Conservation (phyloP, 1,140 invertebrate species). For the Marisa cornuarietis region DNA sequence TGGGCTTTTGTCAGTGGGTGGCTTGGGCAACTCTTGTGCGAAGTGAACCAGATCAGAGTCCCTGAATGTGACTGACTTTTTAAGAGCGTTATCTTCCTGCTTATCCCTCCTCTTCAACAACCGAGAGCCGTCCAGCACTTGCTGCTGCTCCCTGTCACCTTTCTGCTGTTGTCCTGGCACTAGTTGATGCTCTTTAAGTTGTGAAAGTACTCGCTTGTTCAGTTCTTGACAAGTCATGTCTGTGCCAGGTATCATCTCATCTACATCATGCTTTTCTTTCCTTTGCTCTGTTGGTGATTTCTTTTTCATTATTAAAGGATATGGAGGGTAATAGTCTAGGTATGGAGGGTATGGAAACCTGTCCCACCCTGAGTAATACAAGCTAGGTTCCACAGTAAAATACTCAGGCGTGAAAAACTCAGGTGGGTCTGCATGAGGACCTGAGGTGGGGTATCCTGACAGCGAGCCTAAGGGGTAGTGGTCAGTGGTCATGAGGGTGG, state of each 20-base stretch:
- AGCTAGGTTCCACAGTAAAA: slow-evolving; percentile 33
- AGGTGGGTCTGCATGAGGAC: slow-evolving; percentile 33
- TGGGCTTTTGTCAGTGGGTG: too few relatives aligned
- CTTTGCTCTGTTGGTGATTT: slow-evolving; percentile 5
- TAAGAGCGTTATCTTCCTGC: slow-evolving; percentile 48
- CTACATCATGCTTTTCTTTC: slow-evolving; percentile 20
- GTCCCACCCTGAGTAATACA: slow-evolving; percentile 7
- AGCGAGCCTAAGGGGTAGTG: slow-evolving; percentile 52
- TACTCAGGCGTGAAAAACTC: slow-evolving; percentile 37
- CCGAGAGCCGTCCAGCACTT: neutral
- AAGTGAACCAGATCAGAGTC: slow-evolving; percentile 27
- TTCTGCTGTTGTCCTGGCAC: slow-evolving; percentile 17
- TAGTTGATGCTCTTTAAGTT: slow-evolving; percentile 44
- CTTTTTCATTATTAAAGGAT: slow-evolving; percentile 31
- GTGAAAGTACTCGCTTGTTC: slow-evolving; percentile 50
- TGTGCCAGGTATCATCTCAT: slow-evolving; percentile 52
- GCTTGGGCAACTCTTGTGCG: neutral
- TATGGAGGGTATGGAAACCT: slow-evolving; percentile 21
- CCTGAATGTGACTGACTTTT: slow-evolving; percentile 48
- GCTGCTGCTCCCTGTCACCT: neutral
- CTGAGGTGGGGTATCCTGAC: slow-evolving; percentile 44
- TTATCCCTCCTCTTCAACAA: slow-evolving; percentile 46
- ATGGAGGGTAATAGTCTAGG: slow-evolving; percentile 36
- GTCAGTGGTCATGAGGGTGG: slow-evolving; percentile 42
- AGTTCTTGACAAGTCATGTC: slow-evolving; percentile 49